These are phyloP conservation scores for Erebia epiphron DNA, from an alignment of 2,888 invertebrate species.

Conservation along the genomic window DNA sequence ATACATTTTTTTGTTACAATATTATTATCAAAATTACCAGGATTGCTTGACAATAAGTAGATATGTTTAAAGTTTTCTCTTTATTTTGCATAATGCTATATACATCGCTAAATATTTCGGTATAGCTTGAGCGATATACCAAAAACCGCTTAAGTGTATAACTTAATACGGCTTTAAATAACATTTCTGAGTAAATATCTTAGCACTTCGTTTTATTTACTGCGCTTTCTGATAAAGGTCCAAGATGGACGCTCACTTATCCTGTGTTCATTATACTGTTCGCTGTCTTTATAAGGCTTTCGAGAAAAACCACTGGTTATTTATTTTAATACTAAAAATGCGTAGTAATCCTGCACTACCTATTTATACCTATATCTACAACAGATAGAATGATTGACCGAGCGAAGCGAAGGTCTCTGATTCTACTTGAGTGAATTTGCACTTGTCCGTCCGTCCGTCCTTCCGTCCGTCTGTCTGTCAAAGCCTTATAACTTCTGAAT, in stretches of 20 bases:
- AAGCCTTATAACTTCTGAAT: too few relatives aligned
- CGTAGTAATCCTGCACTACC: too few relatives aligned
- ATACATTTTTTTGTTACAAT: too few relatives aligned
- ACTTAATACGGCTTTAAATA: constrained; percentile 21
- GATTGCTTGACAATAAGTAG: too few relatives aligned
- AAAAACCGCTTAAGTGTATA: constrained; percentile 11
- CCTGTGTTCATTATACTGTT: constrained; percentile 17
- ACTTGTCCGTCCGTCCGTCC: too few relatives aligned
- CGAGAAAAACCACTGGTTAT: constrained; percentile 1
- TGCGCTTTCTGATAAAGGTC: constrained; percentile 31
- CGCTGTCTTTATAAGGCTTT: constrained; percentile 23
- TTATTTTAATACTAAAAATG: not conserved
- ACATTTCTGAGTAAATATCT: constrained; percentile 34
- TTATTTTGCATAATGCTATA: too few relatives aligned
- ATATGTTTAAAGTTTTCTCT: too few relatives aligned
- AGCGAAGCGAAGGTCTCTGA: too few relatives aligned
- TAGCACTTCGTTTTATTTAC: constrained; percentile 35
- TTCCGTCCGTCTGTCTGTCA: too few relatives aligned
- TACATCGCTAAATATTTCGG: not conserved
- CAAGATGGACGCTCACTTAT: constrained; percentile 24
- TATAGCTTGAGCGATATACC: not conserved
- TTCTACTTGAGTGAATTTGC: too few relatives aligned
- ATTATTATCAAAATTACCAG: too few relatives aligned
- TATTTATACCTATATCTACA: not conserved
- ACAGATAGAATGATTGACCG: too few relatives aligned